Conservation (phyloP, 2,888 invertebrate genomes). For the Villa cingulata region DNA sequence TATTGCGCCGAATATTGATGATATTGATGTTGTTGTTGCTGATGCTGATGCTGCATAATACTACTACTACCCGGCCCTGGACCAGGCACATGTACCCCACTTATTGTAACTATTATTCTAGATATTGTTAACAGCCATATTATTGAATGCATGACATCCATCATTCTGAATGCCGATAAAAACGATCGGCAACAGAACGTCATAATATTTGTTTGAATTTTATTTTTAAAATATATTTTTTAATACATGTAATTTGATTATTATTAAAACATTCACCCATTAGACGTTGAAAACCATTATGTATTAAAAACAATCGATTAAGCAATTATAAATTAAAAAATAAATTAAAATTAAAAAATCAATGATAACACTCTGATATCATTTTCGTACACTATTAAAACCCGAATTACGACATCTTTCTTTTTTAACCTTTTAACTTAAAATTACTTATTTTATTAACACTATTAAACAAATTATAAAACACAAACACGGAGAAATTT, state of each 20-base stretch:
- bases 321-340: no score
- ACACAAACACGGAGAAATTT: no score
- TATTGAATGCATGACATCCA: constrained; percentile 15
- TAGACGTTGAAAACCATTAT: constrained; percentile 9
- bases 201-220: constrained; percentile 14
- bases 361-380: no score
- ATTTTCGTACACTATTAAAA: no score
- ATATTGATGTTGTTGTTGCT: background rate
- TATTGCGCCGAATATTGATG: constrained; percentile 21
- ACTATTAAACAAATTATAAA: no score
- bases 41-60: no score
- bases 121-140: constrained; percentile 13
- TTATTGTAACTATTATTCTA: constrained; percentile 15
- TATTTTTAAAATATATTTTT: background rate
- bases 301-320: no score
- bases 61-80: constrained; percentile 19
- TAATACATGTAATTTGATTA: background rate
- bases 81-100: constrained; percentile 21
- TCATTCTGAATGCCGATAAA: constrained; percentile 20
- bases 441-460: no score
- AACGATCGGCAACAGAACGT: constrained; percentile 20
- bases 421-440: no score
- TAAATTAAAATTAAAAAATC: no score
- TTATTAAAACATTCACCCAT: constrained; percentile 16
- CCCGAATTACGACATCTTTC: no score